Percentiles rank a stretch among this genome's conserved stretches.
phyloP scores from a whole-genome alignment of 2,888 invertebrate genomes.

The Acheta domesticus region DNA sequence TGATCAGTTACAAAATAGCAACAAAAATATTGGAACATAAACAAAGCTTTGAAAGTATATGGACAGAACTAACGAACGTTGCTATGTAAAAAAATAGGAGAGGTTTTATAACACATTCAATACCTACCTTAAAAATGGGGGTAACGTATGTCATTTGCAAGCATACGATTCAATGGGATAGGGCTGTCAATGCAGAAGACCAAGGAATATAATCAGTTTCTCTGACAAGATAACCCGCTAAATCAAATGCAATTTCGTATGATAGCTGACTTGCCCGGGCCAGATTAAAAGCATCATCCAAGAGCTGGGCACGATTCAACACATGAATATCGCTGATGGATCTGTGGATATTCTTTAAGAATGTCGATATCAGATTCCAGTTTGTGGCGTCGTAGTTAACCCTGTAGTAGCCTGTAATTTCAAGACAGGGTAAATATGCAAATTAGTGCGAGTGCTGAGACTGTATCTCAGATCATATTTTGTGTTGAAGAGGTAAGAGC shows the following conservation, averaged over 20 bases:
- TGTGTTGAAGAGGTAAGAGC: too few relatives aligned
- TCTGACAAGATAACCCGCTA: neutral
- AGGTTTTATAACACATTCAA: too few relatives aligned
- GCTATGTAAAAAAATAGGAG: too few relatives aligned
- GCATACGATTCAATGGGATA: conserved; percentile 46
- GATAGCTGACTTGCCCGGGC: neutral
- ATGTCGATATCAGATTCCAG: neutral
- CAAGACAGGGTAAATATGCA: too few relatives aligned
- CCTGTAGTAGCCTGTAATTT: neutral
- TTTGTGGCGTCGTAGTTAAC: neutral
- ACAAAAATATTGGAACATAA: too few relatives aligned
- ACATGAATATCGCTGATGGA: neutral
- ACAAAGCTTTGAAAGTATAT: too few relatives aligned
- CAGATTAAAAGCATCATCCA: neutral
- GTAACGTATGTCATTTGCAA: conserved; percentile 52
- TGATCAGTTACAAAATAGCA: too few relatives aligned
- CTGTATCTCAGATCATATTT: too few relatives aligned
- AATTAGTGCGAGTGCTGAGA: too few relatives aligned
- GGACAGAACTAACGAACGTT: too few relatives aligned
- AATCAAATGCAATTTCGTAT: neutral
- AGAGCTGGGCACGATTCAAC: neutral
- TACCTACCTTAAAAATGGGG: neutral
- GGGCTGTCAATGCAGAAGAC: conserved; percentile 6
- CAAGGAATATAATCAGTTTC: neutral
- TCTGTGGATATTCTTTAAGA: neutral